Evolutionary conservation across 2,113 vertebrate species (phyloP), one percentile per base, ranked within the genome.

Genomic region (Psammodynastes pulverulentus): DNA sequence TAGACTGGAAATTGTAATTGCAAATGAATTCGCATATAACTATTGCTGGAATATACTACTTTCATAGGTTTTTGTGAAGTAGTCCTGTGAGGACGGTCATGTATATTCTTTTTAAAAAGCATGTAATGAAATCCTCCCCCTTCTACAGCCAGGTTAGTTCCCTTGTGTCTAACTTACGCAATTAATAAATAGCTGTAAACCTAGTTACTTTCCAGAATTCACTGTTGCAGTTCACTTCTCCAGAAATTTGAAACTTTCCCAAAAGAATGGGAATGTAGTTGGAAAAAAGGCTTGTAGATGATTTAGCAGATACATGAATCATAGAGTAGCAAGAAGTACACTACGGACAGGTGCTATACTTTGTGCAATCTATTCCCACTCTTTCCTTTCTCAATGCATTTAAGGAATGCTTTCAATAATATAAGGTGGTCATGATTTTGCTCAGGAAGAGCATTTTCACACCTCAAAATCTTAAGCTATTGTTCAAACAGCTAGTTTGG

Each of bases 151-250:
- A 92, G 45, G 46, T 13, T 54, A 89, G 53, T n/a, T 52, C 72
- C 87, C 53, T 85, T 89, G 72, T 92, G 72, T 92, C 53, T 92
- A 89, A 92, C 54, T 49, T 89, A 89, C 58, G 52, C 79, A 89
- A 86, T 85, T 58, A 92, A 92, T 92, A 92, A 89, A 89, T 92
- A 87, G 91, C 87, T 79, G 58, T 79, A 88, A 88, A 49, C 86
- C 51, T 21, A 88, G n/a, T 89, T 46, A 49, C 45, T 89, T 92
- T 92, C 52, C 72, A 86, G 48, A 85, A 89, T 89, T 92, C 67
- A 58, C 91, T 62, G 62, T 86, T 29, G 49, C 49, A 72, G 13
- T 29, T 87, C 67, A 45, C 46, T 91, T 91, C 72, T 92, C 56
- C 43, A 89, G 13, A 54, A 89, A 84, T 84, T 79, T 54, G 72